phyloP scores from a whole-genome alignment of 2,888 invertebrate species.

The Hydriomena furcata region DNA sequence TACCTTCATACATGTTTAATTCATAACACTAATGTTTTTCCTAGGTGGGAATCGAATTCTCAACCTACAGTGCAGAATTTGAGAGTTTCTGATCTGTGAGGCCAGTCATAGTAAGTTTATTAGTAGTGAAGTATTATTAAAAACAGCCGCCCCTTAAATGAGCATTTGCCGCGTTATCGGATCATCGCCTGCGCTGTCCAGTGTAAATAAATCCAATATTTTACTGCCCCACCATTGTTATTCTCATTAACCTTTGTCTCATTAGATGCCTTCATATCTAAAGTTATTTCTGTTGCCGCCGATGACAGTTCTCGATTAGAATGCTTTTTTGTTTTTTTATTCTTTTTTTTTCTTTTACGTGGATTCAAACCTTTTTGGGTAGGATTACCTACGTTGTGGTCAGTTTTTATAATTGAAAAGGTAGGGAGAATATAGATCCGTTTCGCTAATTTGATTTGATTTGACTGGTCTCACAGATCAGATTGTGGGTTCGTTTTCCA shows the following conservation, averaged over 20 bases:
- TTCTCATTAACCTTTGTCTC: conserved; percentile 82
- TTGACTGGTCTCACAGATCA: no score
- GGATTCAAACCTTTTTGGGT: conserved; percentile 47
- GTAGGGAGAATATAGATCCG: no score
- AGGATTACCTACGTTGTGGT: conserved; percentile 29
- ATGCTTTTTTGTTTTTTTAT: conserved; percentile 49
- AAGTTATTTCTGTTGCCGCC: conserved; percentile 62
- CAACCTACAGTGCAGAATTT: no score
- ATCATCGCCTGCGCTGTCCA: conserved; percentile 65
- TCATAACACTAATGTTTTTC: no score
- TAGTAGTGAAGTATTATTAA: background rate
- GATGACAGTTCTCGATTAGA: conserved; percentile 78
- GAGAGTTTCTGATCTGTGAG: no score
- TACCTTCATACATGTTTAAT: no score
- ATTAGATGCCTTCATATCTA: conserved; percentile 78
- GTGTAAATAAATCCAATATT: conserved; percentile 79
- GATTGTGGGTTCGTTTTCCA: no score
- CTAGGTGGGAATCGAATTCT: no score
- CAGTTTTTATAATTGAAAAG: no score
- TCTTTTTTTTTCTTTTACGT: conserved; percentile 37
- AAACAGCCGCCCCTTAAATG: conserved; percentile 59
- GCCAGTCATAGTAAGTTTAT: no score
- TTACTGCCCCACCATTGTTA: conserved; percentile 77
- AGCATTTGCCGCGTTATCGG: conserved; percentile 71
- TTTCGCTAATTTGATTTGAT: no score